Percentiles rank a stretch among this genome's conserved stretches.
phyloP scores from a whole-genome alignment of 1,140 invertebrate genomes.

The Meloidogyne exigua region DNA sequence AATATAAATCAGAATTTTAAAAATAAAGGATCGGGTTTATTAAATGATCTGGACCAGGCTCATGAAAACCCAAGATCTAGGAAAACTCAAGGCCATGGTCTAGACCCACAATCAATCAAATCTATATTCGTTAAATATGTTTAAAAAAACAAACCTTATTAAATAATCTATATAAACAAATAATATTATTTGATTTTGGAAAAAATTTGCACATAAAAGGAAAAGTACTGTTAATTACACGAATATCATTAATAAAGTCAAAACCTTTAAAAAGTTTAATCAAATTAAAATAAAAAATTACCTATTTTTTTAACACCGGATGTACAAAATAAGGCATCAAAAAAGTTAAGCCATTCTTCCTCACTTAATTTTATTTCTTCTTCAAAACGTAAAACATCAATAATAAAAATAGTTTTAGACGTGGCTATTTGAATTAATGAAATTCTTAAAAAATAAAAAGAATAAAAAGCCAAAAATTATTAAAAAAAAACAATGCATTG shows the following conservation, averaged over 20 bases:
- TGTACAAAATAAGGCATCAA: slow-evolving; percentile 31
- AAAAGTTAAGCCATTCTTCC: slow-evolving; percentile 33
- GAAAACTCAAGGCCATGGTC: no score
- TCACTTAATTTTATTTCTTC: background rate
- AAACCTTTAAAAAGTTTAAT: slow-evolving; percentile 24
- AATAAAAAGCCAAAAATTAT: no score
- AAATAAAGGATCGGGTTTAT: background rate
- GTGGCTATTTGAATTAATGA: slow-evolving; percentile 33
- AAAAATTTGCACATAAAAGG: slow-evolving; percentile 21
- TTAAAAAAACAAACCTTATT: background rate
- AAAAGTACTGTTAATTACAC: slow-evolving; percentile 31
- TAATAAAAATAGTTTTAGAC: slow-evolving; percentile 24
- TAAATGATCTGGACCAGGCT: no score
- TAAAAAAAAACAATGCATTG: no score
- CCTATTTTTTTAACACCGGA: slow-evolving; percentile 25
- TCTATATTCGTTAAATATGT: no score
- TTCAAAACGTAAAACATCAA: slow-evolving; percentile 28
- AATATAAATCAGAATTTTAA: background rate
- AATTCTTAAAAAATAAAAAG: slow-evolving; percentile 11
- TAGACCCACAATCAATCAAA: no score
- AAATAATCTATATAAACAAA: slow-evolving; percentile 30
- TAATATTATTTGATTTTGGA: slow-evolving; percentile 4
- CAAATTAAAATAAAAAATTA: background rate
- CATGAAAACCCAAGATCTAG: no score
- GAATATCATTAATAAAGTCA: slow-evolving; percentile 35